Percentiles rank a stretch among this genome's conserved stretches.
These are phyloP conservation scores for Apomyelois bistriatella DNA, from an alignment of 2,888 invertebrate species.

Conservation along the genomic window DNA sequence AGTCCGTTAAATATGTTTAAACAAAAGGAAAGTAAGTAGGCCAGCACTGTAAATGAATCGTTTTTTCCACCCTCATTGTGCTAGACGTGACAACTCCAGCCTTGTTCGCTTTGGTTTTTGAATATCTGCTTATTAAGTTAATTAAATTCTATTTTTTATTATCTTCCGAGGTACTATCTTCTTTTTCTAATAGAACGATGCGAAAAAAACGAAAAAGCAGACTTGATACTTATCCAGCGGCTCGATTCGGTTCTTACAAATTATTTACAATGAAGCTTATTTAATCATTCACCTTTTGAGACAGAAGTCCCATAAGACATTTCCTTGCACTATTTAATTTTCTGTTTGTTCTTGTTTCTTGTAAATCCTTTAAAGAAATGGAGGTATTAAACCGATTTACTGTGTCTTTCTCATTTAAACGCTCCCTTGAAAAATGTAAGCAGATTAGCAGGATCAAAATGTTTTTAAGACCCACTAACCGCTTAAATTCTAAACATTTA, in stretches of 20 bases:
- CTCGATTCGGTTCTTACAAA: too few relatives aligned
- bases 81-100: not conserved
- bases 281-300: too few relatives aligned
- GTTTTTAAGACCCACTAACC: not conserved
- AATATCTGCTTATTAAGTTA: not conserved
- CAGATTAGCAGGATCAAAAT: not conserved
- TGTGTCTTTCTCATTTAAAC: not conserved
- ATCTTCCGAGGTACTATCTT: too few relatives aligned
- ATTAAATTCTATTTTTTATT: not conserved
- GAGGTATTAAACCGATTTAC: not conserved
- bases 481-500: too few relatives aligned
- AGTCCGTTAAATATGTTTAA: not conserved
- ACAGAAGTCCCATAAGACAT: not conserved
- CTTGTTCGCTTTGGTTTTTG: constrained; percentile 3
- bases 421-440: not conserved
- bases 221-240: too few relatives aligned
- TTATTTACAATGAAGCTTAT: too few relatives aligned
- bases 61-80: constrained; percentile 4
- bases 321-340: not conserved
- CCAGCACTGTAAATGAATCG: constrained; percentile 5
- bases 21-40: constrained; percentile 9
- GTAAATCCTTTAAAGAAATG: not conserved
- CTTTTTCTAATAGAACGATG: too few relatives aligned
- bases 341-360: not conserved
- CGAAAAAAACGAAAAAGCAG: too few relatives aligned